A percentile compares a stretch with the other conserved stretches of the same genome.
These are phyloP conservation scores for Erythrocebus patas DNA, from an alignment of 2,113 vertebrate genomes.

Conservation along the genomic window DNA sequence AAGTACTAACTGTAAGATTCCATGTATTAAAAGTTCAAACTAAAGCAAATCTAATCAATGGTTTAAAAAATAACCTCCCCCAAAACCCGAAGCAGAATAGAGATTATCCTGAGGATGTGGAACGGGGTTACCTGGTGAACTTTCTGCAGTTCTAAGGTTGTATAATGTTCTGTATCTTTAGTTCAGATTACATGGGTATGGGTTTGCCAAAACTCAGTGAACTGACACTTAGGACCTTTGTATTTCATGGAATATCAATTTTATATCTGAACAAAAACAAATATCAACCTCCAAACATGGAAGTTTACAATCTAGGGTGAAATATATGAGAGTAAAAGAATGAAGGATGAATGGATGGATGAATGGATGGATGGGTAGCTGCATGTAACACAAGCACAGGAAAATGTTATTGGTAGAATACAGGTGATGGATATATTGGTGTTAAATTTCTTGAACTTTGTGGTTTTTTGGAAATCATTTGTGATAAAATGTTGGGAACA, in stretches of 20 bases:
- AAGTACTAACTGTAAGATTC: accelerated
- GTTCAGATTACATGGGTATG: background rate
- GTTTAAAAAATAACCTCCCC: background rate
- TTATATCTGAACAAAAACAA: background rate
- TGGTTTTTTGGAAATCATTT: background rate
- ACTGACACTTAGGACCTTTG: background rate
- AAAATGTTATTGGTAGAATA: background rate
- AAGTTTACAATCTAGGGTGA: background rate
- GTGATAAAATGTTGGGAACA: background rate
- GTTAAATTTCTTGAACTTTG: background rate
- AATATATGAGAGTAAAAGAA: background rate
- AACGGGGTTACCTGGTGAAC: accelerated
- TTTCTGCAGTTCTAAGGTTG: background rate
- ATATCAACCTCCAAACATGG: background rate
- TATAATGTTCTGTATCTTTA: background rate
- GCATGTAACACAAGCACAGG: accelerated
- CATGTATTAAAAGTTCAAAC: background rate
- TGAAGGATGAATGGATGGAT: too few species aligned
- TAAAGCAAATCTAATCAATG: background rate
- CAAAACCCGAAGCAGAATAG: too few species aligned
- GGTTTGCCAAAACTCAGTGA: background rate
- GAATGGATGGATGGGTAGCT: too few species aligned
- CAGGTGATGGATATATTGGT: accelerated
- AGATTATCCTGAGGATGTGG: background rate
- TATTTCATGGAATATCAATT: background rate